Evolutionary conservation across 1,140 invertebrate species (phyloP), one percentile per base, ranked within the genome.

Genomic region (Akabosia matsudoensis): DNA sequence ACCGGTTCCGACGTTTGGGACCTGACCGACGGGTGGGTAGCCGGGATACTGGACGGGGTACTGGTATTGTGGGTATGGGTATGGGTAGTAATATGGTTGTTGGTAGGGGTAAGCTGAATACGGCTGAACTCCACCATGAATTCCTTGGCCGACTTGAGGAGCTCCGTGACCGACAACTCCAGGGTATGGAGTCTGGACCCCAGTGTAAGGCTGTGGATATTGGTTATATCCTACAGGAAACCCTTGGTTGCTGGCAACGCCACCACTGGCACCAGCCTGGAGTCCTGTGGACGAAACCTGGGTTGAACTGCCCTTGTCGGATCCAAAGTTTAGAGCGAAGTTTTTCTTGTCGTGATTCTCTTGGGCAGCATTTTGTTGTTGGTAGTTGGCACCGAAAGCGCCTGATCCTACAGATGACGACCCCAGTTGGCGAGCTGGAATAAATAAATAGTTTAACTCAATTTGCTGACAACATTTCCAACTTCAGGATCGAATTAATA

Each of bases 321-420:
- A 67, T 28, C 24, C 22, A n/a, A 30, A 67, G 61, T 67, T 67
- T 7, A 67, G 7, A 7, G 26, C 61, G n/a, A 67, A 30, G 30
- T 30, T 67, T 31, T 67, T 67, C 24, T 67, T 31, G 61, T 67
- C 28, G n/a, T 67, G 61, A n/a, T 24, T 67, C n/a, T 67, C 61
- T 30, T 28, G 28, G n/a, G 1, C n/a, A 16, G 7, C 61, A 2
- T 2, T 31, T 31, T 67, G 61, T 31, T 67, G 61, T 31, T 10
- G 26, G n/a, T 30, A 67, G 3, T 67, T 7, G 31, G 7, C 61
- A 2, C 61, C 61, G n/a, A 67, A 24, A 7, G 61, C 61, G 1
- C 61, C 61, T 1, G 24, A 13, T 4, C 13, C 54, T 14, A 22
- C 54, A 61, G n/a, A n/a, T n/a, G n/a, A n/a, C n/a, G n/a, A n/a